These are phyloP conservation scores for Panurus biarmicus DNA, from an alignment of 2,113 vertebrate genomes.

Conservation along the genomic window DNA sequence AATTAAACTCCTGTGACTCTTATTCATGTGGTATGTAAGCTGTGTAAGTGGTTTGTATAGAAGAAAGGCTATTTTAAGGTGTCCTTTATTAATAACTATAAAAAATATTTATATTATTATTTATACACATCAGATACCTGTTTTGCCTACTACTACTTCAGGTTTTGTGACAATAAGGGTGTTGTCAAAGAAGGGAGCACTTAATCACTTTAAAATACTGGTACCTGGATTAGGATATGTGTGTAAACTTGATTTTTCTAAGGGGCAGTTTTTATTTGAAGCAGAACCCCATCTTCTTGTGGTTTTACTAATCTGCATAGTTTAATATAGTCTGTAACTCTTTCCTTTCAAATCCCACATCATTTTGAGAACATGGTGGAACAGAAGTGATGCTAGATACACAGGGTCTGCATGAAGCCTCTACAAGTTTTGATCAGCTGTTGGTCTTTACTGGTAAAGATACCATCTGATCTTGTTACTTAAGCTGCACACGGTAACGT, in stretches of 20 bases:
- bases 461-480: not conserved
- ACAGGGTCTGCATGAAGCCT: not conserved
- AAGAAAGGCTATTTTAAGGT: not conserved
- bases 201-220: not conserved
- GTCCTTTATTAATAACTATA: not conserved
- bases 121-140: not conserved
- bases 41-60: not conserved
- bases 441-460: not conserved
- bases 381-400: not conserved
- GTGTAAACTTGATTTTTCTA: not conserved
- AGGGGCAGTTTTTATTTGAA: not conserved
- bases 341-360: not conserved
- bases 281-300: not conserved
- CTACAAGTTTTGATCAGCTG: not conserved
- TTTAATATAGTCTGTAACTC: not conserved
- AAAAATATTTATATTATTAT: not conserved
- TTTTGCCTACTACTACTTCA: not conserved
- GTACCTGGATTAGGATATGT: not conserved
- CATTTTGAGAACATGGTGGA: not conserved
- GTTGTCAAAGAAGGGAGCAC: not conserved
- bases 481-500: accelerated
- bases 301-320: not conserved
- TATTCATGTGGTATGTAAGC: not conserved
- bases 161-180: not conserved
- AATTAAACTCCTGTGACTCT: not conserved